phyloP scores from a whole-genome alignment of 2,888 invertebrate genomes.

The Germaria angustata region DNA sequence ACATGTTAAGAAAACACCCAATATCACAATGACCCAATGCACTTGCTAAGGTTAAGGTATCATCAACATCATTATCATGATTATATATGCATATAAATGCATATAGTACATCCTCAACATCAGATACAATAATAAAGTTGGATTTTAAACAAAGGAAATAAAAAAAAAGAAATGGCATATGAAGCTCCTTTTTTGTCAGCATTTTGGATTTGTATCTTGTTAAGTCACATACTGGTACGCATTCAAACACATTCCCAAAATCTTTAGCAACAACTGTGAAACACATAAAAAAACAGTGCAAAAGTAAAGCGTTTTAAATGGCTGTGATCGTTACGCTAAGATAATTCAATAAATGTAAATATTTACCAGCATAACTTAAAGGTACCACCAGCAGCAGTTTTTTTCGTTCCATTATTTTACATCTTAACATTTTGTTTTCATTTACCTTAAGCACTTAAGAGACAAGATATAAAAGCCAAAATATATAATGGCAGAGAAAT shows the following conservation, averaged over 20 bases:
- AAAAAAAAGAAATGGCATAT: background rate
- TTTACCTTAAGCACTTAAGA: slow-evolving; percentile 12
- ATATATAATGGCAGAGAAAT: slow-evolving; percentile 53
- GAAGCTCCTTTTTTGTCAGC: background rate
- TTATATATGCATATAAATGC: too few species aligned
- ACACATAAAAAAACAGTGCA: background rate
- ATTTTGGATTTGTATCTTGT: slow-evolving; percentile 2
- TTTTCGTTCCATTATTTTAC: too few species aligned
- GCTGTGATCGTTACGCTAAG: slow-evolving; percentile 60
- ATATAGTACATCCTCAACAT: background rate
- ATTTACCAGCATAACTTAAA: slow-evolving; percentile 64
- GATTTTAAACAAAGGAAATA: slow-evolving; percentile 3
- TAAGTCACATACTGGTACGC: slow-evolving; percentile 19
- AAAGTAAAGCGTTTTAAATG: slow-evolving; percentile 61
- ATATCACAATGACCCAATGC: slow-evolving; percentile 67
- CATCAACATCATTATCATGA: slow-evolving; percentile 21
- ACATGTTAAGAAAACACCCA: slow-evolving; percentile 61
- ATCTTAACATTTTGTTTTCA: slow-evolving; percentile 31
- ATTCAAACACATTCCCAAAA: slow-evolving; percentile 1
- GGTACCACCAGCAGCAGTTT: slow-evolving; percentile 21
- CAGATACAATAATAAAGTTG: slow-evolving; percentile 16
- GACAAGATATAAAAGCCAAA: slow-evolving; percentile 1
- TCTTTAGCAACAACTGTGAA: slow-evolving; percentile 9
- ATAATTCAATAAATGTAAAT: slow-evolving; percentile 67
- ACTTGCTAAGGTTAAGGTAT: slow-evolving; percentile 64